Percentiles rank a stretch among this genome's conserved stretches.
These are phyloP conservation scores for Galleria mellonella DNA, from an alignment of 1,140 invertebrate genomes.

Conservation along the genomic window DNA sequence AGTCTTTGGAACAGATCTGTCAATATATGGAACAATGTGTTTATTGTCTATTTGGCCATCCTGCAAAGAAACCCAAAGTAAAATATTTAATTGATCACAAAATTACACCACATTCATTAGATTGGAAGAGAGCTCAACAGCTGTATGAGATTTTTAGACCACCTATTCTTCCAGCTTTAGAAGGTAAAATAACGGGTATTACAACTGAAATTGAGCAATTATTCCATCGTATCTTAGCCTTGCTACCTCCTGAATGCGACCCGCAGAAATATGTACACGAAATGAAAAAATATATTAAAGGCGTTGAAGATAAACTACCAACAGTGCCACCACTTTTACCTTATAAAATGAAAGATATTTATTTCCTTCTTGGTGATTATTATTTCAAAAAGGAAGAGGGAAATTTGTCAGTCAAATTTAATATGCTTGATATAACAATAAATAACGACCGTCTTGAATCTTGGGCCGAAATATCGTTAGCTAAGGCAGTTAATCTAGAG, in stretches of 20 bases:
- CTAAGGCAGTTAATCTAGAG: conserved; percentile 87
- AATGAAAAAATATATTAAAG: conserved; percentile 81
- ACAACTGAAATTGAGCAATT: conserved; percentile 85
- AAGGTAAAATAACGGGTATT: conserved; percentile 85
- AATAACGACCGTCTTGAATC: conserved; percentile 89
- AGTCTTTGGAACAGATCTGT: conserved; percentile 76
- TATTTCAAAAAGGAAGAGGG: conserved; percentile 92
- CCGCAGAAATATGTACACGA: conserved; percentile 76
- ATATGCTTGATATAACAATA: conserved; percentile 86
- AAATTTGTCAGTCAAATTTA: conserved; percentile 86
- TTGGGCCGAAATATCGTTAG: conserved; percentile 92
- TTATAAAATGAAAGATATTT: conserved; percentile 82
- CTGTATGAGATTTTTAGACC: conserved; percentile 91
- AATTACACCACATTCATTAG: conserved; percentile 81
- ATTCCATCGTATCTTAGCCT: conserved; percentile 82
- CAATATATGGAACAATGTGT: conserved; percentile 91
- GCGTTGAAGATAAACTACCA: conserved; percentile 74
- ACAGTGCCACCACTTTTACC: conserved; percentile 63
- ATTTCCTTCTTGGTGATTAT: conserved; percentile 93
- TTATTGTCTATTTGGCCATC: conserved; percentile 91
- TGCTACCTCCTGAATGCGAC: conserved; percentile 82
- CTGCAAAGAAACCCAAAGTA: conserved; percentile 83
- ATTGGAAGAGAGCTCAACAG: conserved; percentile 85
- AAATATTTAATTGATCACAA: conserved; percentile 88
- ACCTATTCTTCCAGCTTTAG: conserved; percentile 86